Evolutionary conservation across 2,888 invertebrate genomes (phyloP), one percentile per base, ranked within the genome.

Genomic region (Scaptomyza reducta): DNA sequence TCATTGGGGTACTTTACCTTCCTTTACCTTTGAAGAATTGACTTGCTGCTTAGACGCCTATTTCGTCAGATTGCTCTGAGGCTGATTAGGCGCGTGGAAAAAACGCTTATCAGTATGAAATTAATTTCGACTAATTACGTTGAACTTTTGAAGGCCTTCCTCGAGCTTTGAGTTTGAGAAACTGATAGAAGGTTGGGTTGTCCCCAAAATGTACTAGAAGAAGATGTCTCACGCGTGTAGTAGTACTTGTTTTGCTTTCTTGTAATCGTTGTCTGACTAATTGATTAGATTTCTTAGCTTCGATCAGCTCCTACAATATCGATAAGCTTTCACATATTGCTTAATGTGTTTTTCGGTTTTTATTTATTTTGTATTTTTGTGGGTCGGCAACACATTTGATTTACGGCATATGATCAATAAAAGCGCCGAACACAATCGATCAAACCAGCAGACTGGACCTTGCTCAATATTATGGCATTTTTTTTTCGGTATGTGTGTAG

Each of bases 401-500:
- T 81, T 79, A 82, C 74, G 63, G 55, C 79, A 55, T 61, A 25
- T 35, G 78, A 69, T 86, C 70, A 65, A 73, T 84, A 74, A 77
- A 81, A 67, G 42, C 55, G 76, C 51, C 61, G 46, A 40, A 29
- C 44, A 62, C 59, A 77, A 83, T 83, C 87, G 70, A 79, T 75
- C 78, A 70, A 73, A 56, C 47, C 46, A 51, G 60, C 67, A 47
- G 68, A 77, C 75, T 87, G 74, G 82, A 87, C 85, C 87, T 87
- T 87, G 85, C 85, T 55, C 82, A 87, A 87, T 70, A 67, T 56
- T 58, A 57, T 56, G 16, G 40, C 41, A 67, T 18, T 31, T 57
- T 53, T 58, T 53, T 56, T 55, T 35, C 1, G 16, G 11, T 13
- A 45, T 31, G 16, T 13, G 38, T 31, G 16, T 63, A 33, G 10